Conservation (phyloP, 2,113 vertebrate species). For the Platanista minor region DNA sequence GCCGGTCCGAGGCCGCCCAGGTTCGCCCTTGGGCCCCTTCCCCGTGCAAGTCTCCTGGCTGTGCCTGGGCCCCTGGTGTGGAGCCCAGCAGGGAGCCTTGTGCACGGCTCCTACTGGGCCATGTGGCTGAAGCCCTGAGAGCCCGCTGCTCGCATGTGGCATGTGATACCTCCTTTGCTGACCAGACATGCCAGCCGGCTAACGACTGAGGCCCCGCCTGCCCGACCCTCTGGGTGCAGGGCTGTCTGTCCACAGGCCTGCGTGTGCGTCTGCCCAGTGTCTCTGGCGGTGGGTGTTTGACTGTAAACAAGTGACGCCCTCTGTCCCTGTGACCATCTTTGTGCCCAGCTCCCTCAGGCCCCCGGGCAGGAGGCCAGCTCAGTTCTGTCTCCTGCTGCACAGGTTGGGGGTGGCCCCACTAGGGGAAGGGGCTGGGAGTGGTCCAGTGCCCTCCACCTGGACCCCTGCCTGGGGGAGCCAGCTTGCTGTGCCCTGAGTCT, state of each 20-base stretch:
- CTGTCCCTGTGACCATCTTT: neutral
- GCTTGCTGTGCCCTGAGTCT: fast-evolving
- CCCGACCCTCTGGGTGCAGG: neutral
- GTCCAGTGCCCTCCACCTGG: fast-evolving
- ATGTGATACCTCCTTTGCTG: fast-evolving
- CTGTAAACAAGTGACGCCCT: neutral
- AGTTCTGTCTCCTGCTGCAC: fast-evolving
- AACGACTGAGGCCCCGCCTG: fast-evolving
- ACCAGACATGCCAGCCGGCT: fast-evolving
- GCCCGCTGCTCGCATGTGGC: fast-evolving
- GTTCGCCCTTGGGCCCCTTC: fast-evolving
- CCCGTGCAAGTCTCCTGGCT: no score
- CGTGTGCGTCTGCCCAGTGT: fast-evolving
- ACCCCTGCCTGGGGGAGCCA: neutral
- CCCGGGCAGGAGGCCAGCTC: neutral
- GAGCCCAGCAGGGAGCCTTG: no score
- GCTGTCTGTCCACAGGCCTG: fast-evolving
- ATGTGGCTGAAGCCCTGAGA: fast-evolving
- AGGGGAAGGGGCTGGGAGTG: no score
- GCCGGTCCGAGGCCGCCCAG: neutral
- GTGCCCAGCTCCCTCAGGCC: fast-evolving
- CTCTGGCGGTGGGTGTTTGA: neutral
- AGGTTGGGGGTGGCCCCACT: fast-evolving
- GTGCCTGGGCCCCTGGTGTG: fast-evolving
- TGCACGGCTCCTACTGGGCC: fast-evolving